Conservation (phyloP, 2,113 vertebrate species). For the Isurus oxyrinchus region DNA sequence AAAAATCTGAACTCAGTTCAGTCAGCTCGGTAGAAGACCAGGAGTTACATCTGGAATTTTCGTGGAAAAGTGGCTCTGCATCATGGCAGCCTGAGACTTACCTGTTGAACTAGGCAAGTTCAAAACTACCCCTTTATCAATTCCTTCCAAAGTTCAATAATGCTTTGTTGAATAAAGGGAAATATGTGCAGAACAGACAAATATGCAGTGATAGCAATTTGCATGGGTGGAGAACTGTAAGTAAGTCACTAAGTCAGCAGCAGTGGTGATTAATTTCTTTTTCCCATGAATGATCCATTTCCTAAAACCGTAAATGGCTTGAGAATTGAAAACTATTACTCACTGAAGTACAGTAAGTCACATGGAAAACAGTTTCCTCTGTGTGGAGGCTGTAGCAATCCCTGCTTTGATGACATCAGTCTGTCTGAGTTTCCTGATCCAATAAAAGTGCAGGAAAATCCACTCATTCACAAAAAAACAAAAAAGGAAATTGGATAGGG, state of each 20-base stretch:
- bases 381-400: neutral
- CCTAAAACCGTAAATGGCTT: neutral
- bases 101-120: neutral
- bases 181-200: neutral
- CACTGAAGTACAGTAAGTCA: slow-evolving; percentile 8
- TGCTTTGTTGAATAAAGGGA: neutral
- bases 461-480: slow-evolving; percentile 35
- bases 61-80: neutral
- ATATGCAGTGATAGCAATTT: neutral
- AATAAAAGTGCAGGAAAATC: slow-evolving; percentile 27
- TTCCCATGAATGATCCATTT: neutral
- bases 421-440: slow-evolving; percentile 29
- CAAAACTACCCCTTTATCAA: neutral
- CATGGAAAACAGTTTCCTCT: slow-evolving; percentile 11
- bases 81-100: neutral
- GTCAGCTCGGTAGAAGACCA: neutral
- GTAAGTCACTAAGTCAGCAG: neutral
- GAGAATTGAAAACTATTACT: neutral
- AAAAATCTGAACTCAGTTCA: too few species aligned
- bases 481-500: neutral
- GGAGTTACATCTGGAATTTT: neutral
- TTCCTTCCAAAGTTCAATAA: neutral
- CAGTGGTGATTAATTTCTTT: neutral
- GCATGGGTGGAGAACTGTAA: neutral
- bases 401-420: slow-evolving; percentile 4